Base-by-base conservation (phyloP, 2,888 invertebrate genomes). In the Erebia aethiops region DNA sequence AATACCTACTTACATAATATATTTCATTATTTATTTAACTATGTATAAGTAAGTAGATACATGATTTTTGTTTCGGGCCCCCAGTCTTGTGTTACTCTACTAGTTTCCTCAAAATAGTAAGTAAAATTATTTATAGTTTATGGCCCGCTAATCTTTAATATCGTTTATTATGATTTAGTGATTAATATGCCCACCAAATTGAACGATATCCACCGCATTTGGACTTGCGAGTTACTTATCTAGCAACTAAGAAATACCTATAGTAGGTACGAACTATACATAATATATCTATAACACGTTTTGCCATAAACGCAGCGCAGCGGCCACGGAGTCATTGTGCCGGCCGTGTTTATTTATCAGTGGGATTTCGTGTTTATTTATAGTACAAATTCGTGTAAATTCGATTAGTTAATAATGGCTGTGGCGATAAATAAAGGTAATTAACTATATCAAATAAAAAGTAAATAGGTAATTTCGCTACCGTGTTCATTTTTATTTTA, bases 371-470 rank as follows among this genome's bases (percentile, higher is more conserved):
- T 49, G 46, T 49, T 62, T 49, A 49, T 62, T 46, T 49, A 14
- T 16, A 35, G 7, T 8, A 10, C 13, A 35, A 43, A 41, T 11
- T 41, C 35, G 26, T 63, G 18, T 51, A 51, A 1, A 54, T 35
- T 57, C 3, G 13, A 58, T 26, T 58, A 16, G 14, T 13, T 21
- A 69, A 75, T 66, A 46, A 91, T 91, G 90, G 85, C 90, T 21
- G 90, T 88, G 7, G 88, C 88, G 69, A 83, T 90, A 72, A 91
- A 90, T 77, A 90, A 90, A 89, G 90, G 90, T 89, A 79, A 49
- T 79, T 57, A 51, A 3, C 1, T 52, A 51, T 4, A 8, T 54
- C 18, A 14, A 16, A 18, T 11, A 11, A 18, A 26, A 54, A 54
- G 10, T 9, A 60, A 43, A 18, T 61, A n/a, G n/a, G n/a, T n/a